These are phyloP conservation scores for Actinopyga echinites DNA, from an alignment of 53 echinoderm and acorn worm species.

Conservation along the genomic window DNA sequence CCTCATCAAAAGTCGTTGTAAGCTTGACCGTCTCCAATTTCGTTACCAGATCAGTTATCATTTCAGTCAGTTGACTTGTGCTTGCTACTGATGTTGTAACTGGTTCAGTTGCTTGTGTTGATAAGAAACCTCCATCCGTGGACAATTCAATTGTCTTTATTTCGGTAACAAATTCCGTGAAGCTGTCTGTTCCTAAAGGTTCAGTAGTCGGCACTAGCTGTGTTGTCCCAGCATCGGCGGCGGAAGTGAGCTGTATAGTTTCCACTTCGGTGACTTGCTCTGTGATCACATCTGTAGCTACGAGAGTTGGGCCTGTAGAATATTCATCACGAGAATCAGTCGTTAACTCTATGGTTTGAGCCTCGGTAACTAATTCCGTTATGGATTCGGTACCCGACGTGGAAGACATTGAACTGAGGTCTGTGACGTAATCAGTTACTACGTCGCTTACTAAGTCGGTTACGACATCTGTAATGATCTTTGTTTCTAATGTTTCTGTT, in stretches of 20 bases:
- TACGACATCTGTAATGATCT: too few species aligned
- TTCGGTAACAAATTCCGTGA: conserved; percentile 16
- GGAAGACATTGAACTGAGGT: too few species aligned
- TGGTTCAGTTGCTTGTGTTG: neutral
- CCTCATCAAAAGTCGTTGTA: neutral
- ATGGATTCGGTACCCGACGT: too few species aligned
- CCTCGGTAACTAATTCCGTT: neutral
- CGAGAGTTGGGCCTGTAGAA: conserved; percentile 1
- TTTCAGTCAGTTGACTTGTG: neutral
- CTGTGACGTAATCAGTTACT: too few species aligned
- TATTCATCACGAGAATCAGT: conserved; percentile 15
- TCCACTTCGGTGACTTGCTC: conserved; percentile 15
- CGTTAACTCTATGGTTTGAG: neutral
- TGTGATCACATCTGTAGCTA: conserved; percentile 17
- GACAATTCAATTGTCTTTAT: neutral
- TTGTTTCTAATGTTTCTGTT: too few species aligned
- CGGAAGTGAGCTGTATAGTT: neutral
- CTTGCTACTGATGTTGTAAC: too few species aligned
- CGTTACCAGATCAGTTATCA: neutral
- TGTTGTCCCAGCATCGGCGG: neutral
- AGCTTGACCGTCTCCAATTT: conserved; percentile 11
- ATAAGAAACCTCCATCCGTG: neutral
- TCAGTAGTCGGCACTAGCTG: neutral
- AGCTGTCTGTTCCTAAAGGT: neutral
- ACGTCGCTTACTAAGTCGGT: neutral